Conservation (phyloP, 2,113 vertebrate species). For the Ranitomeya imitator region DNA sequence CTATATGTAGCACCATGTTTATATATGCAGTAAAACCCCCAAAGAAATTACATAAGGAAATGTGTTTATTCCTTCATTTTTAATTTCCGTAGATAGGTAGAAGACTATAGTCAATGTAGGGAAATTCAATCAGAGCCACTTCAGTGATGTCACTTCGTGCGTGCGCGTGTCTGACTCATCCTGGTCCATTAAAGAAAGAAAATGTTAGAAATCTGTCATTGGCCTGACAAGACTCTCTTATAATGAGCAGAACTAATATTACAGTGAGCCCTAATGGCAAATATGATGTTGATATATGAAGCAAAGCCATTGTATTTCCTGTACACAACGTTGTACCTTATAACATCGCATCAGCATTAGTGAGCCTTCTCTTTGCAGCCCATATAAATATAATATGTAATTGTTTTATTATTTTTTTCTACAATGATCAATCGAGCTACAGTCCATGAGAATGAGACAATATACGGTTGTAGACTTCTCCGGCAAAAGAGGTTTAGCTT, state of each 20-base stretch:
- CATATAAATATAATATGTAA: background rate
- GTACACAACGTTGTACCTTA: background rate
- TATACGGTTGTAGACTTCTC: conserved; percentile 40
- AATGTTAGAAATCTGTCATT: conserved; percentile 21
- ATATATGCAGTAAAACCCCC: too few relatives aligned
- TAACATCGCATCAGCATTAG: background rate
- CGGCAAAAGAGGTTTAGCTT: conserved; percentile 50
- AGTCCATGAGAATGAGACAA: conserved; percentile 12
- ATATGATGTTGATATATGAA: conserved; percentile 12
- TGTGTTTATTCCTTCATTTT: too few relatives aligned
- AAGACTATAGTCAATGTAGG: too few relatives aligned
- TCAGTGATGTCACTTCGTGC: background rate
- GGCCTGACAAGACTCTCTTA: background rate
- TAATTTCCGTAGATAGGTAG: too few relatives aligned
- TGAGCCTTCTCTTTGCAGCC: background rate
- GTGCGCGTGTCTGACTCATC: background rate
- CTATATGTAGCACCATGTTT: too few relatives aligned
- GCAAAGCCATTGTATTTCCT: background rate
- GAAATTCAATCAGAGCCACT: background rate
- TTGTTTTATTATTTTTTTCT: background rate
- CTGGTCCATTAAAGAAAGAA: background rate
- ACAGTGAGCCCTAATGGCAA: background rate
- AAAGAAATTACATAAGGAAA: too few relatives aligned
- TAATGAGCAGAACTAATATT: conserved; percentile 2
- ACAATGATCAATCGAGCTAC: background rate